Evolutionary conservation across 2,888 invertebrate species (phyloP).

Genomic region (Melolontha melolontha): DNA sequence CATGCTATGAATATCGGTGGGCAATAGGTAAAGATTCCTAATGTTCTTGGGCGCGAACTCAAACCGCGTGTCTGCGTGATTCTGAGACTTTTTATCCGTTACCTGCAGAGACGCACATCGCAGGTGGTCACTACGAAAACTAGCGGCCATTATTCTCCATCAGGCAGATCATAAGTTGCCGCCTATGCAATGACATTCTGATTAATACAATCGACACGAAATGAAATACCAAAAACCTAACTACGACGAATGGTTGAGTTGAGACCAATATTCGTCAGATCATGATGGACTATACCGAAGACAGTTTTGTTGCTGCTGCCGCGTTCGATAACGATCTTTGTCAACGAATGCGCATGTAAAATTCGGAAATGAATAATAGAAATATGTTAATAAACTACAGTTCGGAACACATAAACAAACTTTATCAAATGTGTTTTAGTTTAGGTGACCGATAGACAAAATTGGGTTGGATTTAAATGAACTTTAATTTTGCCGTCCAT

Average conservation of each 20-base stretch:
- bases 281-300: slow-evolving; percentile 27
- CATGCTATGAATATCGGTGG: slow-evolving; percentile 5
- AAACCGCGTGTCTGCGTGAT: slow-evolving; percentile 46
- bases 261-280: slow-evolving; percentile 29
- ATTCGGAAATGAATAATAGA: slow-evolving; percentile 41
- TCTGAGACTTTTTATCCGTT: slow-evolving; percentile 39
- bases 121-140: slow-evolving; percentile 46
- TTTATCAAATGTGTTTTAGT: slow-evolving; percentile 42
- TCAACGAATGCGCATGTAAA: slow-evolving; percentile 39
- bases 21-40: slow-evolving; percentile 29
- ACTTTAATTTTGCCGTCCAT: slow-evolving; percentile 42
- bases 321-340: slow-evolving; percentile 40
- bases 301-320: slow-evolving; percentile 36
- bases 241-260: background rate
- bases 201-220: slow-evolving; percentile 41
- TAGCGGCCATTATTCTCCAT: slow-evolving; percentile 45
- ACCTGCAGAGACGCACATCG: slow-evolving; percentile 44
- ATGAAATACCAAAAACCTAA: slow-evolving; percentile 35
- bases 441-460: slow-evolving; percentile 44
- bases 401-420: slow-evolving; percentile 41
- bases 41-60: slow-evolving; percentile 50
- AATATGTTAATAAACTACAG: slow-evolving; percentile 38
- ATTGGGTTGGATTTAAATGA: slow-evolving; percentile 47
- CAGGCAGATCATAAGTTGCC: slow-evolving; percentile 43
- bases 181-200: slow-evolving; percentile 43